These are phyloP conservation scores for Molossus alvarezi DNA, from an alignment of 2,797 vertebrate species.

Conservation along the genomic window DNA sequence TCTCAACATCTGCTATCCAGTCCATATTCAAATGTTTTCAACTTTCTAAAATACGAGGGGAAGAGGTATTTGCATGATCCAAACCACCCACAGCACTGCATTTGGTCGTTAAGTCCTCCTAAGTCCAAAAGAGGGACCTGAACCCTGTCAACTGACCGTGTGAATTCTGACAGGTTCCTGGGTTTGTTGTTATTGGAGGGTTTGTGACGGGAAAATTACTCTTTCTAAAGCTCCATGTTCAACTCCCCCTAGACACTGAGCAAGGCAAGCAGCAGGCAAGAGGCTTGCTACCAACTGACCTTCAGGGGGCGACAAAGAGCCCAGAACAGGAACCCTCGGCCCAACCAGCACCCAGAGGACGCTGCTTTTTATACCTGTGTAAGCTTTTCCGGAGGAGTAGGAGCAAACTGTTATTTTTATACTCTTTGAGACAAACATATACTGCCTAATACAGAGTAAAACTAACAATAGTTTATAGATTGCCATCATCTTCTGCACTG, in stretches of 20 bases:
- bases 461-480: slow-evolving; percentile 36
- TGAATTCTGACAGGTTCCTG: background rate
- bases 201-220: background rate
- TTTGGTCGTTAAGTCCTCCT: background rate
- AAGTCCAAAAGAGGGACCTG: background rate
- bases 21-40: background rate
- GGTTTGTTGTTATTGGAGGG: background rate
- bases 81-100: background rate
- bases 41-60: background rate
- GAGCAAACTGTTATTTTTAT: background rate
- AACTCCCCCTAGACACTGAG: background rate
- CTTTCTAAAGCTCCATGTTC: background rate
- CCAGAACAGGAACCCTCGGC: background rate
- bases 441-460: background rate
- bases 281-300: background rate
- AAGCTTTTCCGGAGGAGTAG: background rate
- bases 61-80: background rate
- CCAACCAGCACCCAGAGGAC: too few species aligned
- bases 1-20: background rate
- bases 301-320: background rate
- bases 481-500: slow-evolving; percentile 26
- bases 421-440: slow-evolving; percentile 18
- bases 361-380: background rate
- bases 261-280: background rate
- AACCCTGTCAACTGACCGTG: background rate